phyloP scores from a whole-genome alignment of 2,888 invertebrate species.

The Drosophila demipolita region DNA sequence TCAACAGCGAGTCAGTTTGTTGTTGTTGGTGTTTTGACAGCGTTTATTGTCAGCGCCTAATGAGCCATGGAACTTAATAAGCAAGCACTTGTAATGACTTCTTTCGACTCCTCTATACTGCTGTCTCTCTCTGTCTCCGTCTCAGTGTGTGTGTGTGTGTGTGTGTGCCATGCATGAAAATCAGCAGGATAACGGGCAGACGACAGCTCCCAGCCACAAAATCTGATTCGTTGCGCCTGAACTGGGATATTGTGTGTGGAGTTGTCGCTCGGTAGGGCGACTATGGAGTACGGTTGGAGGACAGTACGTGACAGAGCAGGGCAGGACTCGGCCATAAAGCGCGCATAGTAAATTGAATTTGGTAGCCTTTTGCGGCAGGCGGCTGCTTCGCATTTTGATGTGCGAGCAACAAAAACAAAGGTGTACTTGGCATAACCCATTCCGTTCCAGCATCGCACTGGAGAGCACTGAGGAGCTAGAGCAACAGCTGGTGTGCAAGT shows the following conservation, averaged over 20 bases:
- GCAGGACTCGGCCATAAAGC: constrained; percentile 70
- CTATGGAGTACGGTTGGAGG: background rate
- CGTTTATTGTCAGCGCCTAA: constrained; percentile 77
- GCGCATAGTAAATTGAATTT: constrained; percentile 79
- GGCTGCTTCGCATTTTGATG: constrained; percentile 60
- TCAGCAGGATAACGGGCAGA: constrained; percentile 41
- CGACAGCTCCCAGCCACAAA: constrained; percentile 52
- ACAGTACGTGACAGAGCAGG: constrained; percentile 33
- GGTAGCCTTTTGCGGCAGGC: constrained; percentile 75
- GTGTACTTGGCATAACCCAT: constrained; percentile 23
- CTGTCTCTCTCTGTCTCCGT: background rate
- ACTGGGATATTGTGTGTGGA: constrained; percentile 25
- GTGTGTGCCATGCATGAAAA: constrained; percentile 54
- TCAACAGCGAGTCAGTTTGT: constrained; percentile 32
- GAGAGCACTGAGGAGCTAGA: background rate
- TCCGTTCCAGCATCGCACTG: background rate
- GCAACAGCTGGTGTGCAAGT: constrained; percentile 17
- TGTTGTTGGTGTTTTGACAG: constrained; percentile 61
- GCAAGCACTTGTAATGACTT: constrained; percentile 79
- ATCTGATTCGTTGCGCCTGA: constrained; percentile 61
- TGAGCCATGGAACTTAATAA: constrained; percentile 79
- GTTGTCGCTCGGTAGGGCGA: background rate
- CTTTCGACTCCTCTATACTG: constrained; percentile 29
- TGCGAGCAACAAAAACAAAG: constrained; percentile 42
- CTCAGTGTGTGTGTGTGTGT: constrained; percentile 10